Conservation (phyloP, 2,888 invertebrate genomes). For the Leptothorax acervorum region DNA sequence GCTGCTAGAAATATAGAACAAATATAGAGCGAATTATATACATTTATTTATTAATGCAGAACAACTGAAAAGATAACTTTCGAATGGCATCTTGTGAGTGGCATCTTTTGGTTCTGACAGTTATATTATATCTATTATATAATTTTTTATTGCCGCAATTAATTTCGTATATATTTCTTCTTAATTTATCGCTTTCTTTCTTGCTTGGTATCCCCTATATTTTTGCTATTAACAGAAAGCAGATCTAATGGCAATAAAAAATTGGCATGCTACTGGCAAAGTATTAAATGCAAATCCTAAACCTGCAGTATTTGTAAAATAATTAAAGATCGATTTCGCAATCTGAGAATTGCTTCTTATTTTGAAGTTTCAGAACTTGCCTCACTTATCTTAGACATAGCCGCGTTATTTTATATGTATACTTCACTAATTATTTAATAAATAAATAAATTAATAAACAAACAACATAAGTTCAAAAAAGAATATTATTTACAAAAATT, state of each 20-base stretch:
- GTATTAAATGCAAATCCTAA: slow-evolving; percentile 85
- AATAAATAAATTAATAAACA: no score
- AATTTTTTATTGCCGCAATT: neutral
- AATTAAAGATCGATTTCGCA: no score
- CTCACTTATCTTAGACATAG: no score
- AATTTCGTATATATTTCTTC: neutral
- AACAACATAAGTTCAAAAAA: no score
- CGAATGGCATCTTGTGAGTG: neutral
- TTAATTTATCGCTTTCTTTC: slow-evolving; percentile 2
- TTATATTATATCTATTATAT: neutral
- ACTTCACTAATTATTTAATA: no score
- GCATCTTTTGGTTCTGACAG: neutral
- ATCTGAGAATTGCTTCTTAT: no score
- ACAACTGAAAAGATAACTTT: neutral
- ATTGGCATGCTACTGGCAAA: slow-evolving; percentile 86
- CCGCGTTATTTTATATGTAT: no score
- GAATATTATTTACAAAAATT: no score
- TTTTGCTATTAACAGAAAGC: neutral
- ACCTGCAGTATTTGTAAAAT: no score
- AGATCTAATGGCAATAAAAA: slow-evolving; percentile 81
- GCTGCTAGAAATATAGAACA: neutral
- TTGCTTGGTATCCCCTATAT: neutral
- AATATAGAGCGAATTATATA: neutral
- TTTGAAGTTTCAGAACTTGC: no score
- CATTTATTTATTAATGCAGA: neutral